Evolutionary conservation across 2,113 vertebrate genomes (phyloP), one percentile per base, ranked within the genome.

Genomic region (Barnardius zonarius): DNA sequence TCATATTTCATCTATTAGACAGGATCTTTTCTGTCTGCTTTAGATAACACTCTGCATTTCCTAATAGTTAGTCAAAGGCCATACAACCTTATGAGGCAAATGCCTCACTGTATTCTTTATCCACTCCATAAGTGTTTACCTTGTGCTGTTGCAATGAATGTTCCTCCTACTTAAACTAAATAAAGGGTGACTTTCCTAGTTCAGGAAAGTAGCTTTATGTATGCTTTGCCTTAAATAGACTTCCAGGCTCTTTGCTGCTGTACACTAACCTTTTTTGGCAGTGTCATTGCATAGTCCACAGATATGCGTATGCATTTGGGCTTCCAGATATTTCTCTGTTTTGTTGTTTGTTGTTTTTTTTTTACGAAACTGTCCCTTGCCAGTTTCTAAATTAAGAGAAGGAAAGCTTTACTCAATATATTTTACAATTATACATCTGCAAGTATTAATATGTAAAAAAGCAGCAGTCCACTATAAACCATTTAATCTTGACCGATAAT

Each of bases 21-120:
- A 80, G 44, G 17, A 90, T 86, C 74, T 89, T 86, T 81, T 93
- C 86, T 48, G 7, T 86, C n/a, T 73, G 6, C 20, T 87, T 91
- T 73, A 73, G 46, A 51, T 61, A 81, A 49, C 20, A 64, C 41
- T 37, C n/a, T 66, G 44, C 62, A 43, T 49, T 86, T 92, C 46
- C 70, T 73, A 83, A 73, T 43, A 82, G 46, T 44, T 44, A 74
- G 35, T 77, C n/a, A 79, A 9, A 48, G 20, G 13, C 46, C 51
- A 78, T 62, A 83, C 48, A 81, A 33, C 15, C 46, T 63, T 67
- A 73, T n/a, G n/a, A 43, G 46, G 44, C 46, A 81, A 86, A 72
- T 64, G 31, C 41, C 30, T 66, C 61, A 70, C 25, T 63, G 28
- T 70, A 43, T 64, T 83, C 46, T 70, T 75, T 66, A 52, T 64